Evolutionary conservation across 2,888 invertebrate genomes (phyloP).

Genomic region (Megalurothrips usitatus): DNA sequence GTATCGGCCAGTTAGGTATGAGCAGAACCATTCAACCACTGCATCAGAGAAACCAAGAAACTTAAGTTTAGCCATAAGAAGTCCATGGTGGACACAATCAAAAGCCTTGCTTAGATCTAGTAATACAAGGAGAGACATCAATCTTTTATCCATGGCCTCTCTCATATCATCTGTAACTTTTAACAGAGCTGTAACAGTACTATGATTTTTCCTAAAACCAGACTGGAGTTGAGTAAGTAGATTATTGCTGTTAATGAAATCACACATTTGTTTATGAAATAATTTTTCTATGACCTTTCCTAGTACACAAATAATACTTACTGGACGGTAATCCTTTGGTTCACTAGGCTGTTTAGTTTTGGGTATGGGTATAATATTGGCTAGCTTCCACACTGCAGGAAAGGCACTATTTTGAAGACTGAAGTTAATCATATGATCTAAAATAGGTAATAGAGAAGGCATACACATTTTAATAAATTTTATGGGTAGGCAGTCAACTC

Average conservation of each 20-base stretch:
- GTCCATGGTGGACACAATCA: neutral
- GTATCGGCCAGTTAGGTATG: neutral
- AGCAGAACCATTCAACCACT: neutral
- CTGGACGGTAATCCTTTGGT: neutral
- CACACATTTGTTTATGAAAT: neutral
- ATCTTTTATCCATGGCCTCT: neutral
- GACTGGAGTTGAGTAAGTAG: neutral
- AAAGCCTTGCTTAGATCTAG: neutral
- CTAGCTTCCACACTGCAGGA: neutral
- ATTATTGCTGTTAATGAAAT: neutral
- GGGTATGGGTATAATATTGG: neutral
- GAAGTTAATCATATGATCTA: neutral
- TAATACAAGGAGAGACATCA: neutral
- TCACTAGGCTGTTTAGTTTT: neutral
- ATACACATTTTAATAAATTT: neutral
- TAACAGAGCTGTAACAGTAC: too few relatives aligned
- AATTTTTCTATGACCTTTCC: neutral
- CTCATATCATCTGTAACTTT: too few relatives aligned
- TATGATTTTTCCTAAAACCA: too few relatives aligned
- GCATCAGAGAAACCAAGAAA: neutral
- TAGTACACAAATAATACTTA: neutral
- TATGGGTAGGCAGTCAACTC: neutral
- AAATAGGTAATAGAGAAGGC: neutral
- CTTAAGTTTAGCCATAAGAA: neutral
- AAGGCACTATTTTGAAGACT: neutral